phyloP scores from a whole-genome alignment of 2,888 invertebrate genomes.

The Orthosia cruda region DNA sequence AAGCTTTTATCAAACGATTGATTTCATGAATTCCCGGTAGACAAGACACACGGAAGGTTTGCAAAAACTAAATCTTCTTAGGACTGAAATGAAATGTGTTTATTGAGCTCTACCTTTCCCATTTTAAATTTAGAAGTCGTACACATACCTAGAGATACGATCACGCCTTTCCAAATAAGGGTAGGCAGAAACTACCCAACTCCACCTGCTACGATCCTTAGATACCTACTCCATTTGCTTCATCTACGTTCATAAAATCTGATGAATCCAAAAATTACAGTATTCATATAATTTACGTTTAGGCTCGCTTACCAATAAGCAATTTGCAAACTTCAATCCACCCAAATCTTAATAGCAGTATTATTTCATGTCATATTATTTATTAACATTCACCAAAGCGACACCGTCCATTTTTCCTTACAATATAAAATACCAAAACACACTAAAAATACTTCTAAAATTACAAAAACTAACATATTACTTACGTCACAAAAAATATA shows the following conservation, averaged over 20 bases:
- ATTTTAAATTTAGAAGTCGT: too few species aligned
- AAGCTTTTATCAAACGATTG: not conserved
- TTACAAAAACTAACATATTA: constrained; percentile 72
- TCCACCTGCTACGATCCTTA: too few species aligned
- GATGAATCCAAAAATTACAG: not conserved
- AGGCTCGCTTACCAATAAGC: not conserved
- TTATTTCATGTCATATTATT: constrained; percentile 10
- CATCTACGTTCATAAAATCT: not conserved
- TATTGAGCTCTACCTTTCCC: not conserved
- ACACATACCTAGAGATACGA: too few species aligned
- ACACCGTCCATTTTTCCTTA: constrained; percentile 33
- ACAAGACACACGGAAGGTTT: not conserved
- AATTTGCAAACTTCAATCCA: not conserved
- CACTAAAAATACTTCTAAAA: constrained; percentile 59
- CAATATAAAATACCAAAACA: constrained; percentile 57
- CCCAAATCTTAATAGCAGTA: not conserved
- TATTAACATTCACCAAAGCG: constrained; percentile 19
- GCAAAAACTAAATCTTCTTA: not conserved
- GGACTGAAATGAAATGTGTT: not conserved
- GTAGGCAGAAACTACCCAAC: too few species aligned
- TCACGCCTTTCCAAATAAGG: too few species aligned
- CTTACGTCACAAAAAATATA: constrained; percentile 63
- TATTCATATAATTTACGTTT: not conserved
- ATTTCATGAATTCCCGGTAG: not conserved
- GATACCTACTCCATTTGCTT: too few species aligned